A percentile compares a stretch with the other conserved stretches of the same genome.
Evolutionary conservation across 2,797 vertebrate species (phyloP).

Genomic region (Pagetopsis macropterus): DNA sequence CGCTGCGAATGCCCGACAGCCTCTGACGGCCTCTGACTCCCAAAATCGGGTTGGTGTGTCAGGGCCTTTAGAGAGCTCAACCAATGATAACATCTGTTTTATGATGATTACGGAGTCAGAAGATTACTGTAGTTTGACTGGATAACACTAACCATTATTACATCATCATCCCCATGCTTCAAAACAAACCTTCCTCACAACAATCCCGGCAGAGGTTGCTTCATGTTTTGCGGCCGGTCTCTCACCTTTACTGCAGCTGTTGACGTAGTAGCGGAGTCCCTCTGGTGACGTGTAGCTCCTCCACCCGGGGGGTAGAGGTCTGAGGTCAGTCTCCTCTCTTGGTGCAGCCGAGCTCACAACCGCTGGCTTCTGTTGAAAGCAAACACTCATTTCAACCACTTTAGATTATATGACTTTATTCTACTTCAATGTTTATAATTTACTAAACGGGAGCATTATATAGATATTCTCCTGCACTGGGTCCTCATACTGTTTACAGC

Average conservation of each 20-base stretch:
- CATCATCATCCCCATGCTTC: no score
- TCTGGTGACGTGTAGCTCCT: constrained; percentile 90
- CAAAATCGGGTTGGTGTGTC: no score
- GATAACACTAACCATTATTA: background rate
- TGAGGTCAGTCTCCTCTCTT: constrained; percentile 77
- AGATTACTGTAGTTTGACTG: background rate
- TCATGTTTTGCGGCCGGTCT: constrained; percentile 15
- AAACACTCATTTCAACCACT: constrained; percentile 15
- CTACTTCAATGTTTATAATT: no score
- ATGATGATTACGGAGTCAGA: background rate
- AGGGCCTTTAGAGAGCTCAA: background rate
- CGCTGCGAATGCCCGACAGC: no score
- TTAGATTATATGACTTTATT: background rate
- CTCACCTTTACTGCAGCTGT: constrained; percentile 89
- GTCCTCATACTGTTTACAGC: no score
- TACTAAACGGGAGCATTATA: background rate
- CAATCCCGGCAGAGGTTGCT: no score
- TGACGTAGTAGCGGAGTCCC: constrained; percentile 88
- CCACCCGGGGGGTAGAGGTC: constrained; percentile 86
- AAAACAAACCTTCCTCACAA: no score
- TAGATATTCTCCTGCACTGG: no score
- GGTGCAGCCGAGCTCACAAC: constrained; percentile 74
- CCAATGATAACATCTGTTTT: background rate
- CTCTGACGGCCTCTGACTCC: no score
- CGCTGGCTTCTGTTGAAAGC: constrained; percentile 80